Base-by-base conservation (phyloP, 2,888 invertebrate species). In the Willowsia nigromaculata region DNA sequence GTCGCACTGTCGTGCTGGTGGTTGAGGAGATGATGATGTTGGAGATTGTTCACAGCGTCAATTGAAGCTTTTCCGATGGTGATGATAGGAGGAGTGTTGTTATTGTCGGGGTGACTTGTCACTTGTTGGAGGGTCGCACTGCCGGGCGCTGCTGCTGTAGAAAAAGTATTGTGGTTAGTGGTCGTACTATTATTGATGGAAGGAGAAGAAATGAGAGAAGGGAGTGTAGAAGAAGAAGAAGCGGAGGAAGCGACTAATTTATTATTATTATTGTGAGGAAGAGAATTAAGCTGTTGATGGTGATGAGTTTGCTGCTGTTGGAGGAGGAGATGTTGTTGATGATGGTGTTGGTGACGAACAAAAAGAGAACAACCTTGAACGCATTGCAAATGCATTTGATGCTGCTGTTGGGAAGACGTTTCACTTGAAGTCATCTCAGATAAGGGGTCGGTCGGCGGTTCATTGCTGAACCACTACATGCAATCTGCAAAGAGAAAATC, bases 391-490 rank as follows among this genome's bases (percentile, higher is more conserved):
- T 91, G 90, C 90, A 90, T 86, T 65, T 92, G 89, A 68, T 71
- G 84, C 84, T 85, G 89, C 40, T 89, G 89, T 50, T 71, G 80
- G 47, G 92, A 91, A 90, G 91, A 86, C 68, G 91, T 89, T 91
- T 93, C 93, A 89, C 92, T 92, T 90, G 92, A 92, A 91, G 92
- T 92, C 93, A 93, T 93, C 90, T 91, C 92, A 90, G 50, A 90
- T 90, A 85, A 65, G 68, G 86, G 37, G n/a, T 82, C 85, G 85
- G 76, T 88, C 86, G 84, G 89, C 90, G 92, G 92, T 90, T 92
- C 92, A 92, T 92, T 89, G 88, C 92, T 92, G 92, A 92, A 91
- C 92, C 92, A 90, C 71, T 88, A 90, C 62, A 40, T 83, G 87
- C 40, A 90, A 83, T 82, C 88, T 90, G 43, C 84, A 82, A 87